These are phyloP conservation scores for Grallaria varia DNA, from an alignment of 2,113 vertebrate species.

Conservation along the genomic window DNA sequence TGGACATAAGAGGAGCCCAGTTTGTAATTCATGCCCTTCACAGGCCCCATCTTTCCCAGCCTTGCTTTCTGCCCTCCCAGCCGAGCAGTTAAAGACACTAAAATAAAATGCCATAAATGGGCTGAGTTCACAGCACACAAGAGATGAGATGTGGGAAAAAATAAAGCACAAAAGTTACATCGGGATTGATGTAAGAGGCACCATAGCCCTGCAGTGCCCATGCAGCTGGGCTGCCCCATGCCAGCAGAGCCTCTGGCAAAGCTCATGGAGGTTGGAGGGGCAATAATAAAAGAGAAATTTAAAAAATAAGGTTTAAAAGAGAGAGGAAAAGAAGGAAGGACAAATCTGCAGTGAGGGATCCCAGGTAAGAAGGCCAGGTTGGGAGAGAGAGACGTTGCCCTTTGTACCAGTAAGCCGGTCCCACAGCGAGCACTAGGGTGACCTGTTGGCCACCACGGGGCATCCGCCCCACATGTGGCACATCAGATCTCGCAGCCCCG, in stretches of 20 bases:
- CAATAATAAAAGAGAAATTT: neutral
- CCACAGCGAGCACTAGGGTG: fast-evolving
- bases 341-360: neutral
- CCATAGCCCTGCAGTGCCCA: fast-evolving
- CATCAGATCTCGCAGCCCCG: neutral
- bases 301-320: neutral
- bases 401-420: fast-evolving
- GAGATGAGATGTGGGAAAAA: neutral
- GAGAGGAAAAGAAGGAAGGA: neutral
- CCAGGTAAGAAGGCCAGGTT: neutral
- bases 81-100: fast-evolving
- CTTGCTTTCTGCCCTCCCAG: neutral
- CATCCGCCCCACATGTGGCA: fast-evolving
- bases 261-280: neutral
- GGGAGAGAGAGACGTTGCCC: fast-evolving
- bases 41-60: neutral
- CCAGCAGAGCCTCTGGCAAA: fast-evolving
- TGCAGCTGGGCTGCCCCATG: fast-evolving
- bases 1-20: neutral
- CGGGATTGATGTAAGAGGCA: neutral
- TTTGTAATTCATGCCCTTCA: neutral
- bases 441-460: neutral
- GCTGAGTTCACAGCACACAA: neutral
- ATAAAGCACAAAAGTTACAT: neutral
- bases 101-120: neutral